phyloP scores from a whole-genome alignment of 2,113 vertebrate genomes.

The Bubalus kerabau region DNA sequence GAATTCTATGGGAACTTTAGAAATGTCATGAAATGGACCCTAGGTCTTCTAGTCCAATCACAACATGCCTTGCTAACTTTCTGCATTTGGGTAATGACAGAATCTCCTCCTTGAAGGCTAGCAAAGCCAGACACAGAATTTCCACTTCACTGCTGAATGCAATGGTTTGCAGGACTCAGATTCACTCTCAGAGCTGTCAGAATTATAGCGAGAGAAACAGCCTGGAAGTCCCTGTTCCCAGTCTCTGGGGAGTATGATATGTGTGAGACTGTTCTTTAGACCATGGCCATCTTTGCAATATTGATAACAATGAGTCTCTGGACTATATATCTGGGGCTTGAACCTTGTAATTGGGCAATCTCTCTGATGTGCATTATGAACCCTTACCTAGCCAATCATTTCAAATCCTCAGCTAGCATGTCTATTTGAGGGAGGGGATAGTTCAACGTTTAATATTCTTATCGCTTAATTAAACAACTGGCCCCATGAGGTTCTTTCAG shows the following conservation, averaged over 20 bases:
- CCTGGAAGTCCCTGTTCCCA: background rate
- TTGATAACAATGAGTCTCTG: background rate
- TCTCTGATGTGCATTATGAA: background rate
- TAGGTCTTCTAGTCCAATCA: background rate
- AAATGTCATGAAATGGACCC: background rate
- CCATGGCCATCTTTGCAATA: background rate
- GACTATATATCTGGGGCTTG: background rate
- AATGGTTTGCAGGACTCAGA: background rate
- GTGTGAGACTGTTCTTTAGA: background rate
- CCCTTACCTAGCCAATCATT: background rate
- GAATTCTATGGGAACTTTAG: background rate
- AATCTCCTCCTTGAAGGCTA: background rate
- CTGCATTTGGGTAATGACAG: background rate
- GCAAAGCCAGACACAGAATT: background rate
- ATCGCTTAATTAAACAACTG: background rate
- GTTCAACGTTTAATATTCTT: background rate
- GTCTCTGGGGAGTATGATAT: background rate
- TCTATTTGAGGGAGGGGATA: background rate
- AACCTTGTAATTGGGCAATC: background rate
- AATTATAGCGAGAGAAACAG: background rate
- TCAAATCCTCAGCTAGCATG: background rate
- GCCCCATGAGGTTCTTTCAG: background rate
- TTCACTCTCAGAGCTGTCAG: background rate
- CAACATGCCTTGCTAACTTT: background rate
- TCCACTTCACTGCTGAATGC: background rate